phyloP scores from a whole-genome alignment of 2,113 vertebrate species.

The Toxostoma redivivum region DNA sequence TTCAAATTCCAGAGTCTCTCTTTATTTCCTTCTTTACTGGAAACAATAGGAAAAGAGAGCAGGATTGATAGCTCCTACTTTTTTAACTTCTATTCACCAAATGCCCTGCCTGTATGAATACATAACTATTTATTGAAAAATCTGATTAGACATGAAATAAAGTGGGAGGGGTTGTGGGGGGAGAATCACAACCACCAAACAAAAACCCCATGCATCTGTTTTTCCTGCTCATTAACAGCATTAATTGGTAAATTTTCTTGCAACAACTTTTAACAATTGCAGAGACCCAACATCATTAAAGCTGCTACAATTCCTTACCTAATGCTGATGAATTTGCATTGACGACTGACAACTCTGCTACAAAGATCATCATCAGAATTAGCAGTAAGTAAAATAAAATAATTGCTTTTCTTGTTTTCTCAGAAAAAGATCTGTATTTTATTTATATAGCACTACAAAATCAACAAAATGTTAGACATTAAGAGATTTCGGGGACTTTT shows the following conservation, averaged over 20 bases:
- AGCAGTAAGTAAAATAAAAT: neutral
- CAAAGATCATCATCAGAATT: neutral
- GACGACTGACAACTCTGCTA: neutral
- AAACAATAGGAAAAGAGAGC: constrained; percentile 53
- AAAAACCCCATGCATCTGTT: neutral
- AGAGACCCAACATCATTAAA: neutral
- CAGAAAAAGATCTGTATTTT: neutral
- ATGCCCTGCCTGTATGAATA: constrained; percentile 1
- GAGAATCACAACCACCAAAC: neutral
- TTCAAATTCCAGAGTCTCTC: constrained; percentile 66
- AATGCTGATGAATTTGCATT: neutral
- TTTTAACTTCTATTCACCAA: constrained; percentile 67
- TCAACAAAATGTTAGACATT: neutral
- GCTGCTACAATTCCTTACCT: neutral
- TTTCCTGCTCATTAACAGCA: neutral
- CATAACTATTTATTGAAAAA: neutral
- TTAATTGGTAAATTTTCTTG: neutral
- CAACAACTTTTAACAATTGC: neutral
- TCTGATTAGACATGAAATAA: neutral
- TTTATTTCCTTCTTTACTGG: constrained; percentile 66
- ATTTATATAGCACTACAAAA: neutral
- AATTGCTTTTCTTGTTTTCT: neutral
- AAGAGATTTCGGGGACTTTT: neutral
- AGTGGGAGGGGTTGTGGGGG: neutral
- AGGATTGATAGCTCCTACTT: constrained; percentile 66